A percentile compares a stretch with the other conserved stretches of the same genome.
These are phyloP conservation scores for Oligia latruncula DNA, from an alignment of 2,888 invertebrate species.

Conservation along the genomic window DNA sequence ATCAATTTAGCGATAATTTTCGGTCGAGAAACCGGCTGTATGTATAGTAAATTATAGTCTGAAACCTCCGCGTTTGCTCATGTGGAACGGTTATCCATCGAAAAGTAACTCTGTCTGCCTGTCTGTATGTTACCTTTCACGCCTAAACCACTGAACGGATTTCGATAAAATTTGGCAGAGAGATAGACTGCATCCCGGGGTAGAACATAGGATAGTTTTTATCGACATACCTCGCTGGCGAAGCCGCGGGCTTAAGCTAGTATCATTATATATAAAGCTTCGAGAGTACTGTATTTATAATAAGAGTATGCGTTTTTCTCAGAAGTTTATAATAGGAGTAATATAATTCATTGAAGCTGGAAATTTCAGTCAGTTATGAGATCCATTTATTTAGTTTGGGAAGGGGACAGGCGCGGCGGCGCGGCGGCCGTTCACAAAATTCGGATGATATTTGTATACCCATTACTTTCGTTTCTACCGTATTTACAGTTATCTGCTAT, in stretches of 20 bases:
- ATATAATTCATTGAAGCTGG: neutral
- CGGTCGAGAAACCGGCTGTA: neutral
- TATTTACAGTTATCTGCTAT: neutral
- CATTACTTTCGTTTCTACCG: too few relatives aligned
- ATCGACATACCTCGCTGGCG: too few relatives aligned
- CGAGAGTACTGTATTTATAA: neutral
- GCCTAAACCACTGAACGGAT: too few relatives aligned
- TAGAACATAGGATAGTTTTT: too few relatives aligned
- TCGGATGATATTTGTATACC: neutral
- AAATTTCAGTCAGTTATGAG: neutral
- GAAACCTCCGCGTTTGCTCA: neutral
- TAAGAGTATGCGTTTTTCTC: neutral
- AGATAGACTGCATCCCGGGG: too few relatives aligned
- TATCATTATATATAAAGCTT: neutral
- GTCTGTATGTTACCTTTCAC: too few relatives aligned
- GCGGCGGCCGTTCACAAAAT: neutral
- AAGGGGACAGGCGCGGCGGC: too few relatives aligned
- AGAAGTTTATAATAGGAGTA: neutral
- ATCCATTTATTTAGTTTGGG: slow-evolving; percentile 4
- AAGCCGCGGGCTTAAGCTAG: too few relatives aligned
- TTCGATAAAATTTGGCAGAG: too few relatives aligned
- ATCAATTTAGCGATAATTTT: neutral
- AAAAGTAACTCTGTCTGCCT: too few relatives aligned
- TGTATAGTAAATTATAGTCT: neutral
- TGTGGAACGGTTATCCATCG: neutral